Conservation (phyloP, 2,888 invertebrate genomes). For the Drepanosiphum platanoidis region DNA sequence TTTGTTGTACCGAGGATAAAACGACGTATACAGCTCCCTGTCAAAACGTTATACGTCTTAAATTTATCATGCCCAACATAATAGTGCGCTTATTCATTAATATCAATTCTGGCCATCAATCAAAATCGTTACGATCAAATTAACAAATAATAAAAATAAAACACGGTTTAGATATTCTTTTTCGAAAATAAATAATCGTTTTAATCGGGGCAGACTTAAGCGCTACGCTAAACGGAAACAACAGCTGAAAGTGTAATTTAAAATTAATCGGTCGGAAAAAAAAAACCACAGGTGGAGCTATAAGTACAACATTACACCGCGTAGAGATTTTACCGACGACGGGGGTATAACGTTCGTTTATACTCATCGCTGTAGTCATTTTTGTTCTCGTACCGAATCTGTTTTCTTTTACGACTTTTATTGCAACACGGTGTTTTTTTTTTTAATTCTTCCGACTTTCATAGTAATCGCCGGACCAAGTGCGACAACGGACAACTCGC, state of each 20-base stretch:
- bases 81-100: slow-evolving; percentile 4
- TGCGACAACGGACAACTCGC: too few relatives aligned
- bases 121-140: neutral
- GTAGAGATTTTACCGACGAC: too few relatives aligned
- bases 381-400: too few relatives aligned
- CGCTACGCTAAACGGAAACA: slow-evolving; percentile 2
- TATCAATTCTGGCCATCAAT: slow-evolving; percentile 15
- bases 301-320: neutral
- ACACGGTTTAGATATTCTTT: too few relatives aligned
- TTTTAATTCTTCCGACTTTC: too few relatives aligned
- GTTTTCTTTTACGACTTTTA: too few relatives aligned
- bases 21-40: neutral
- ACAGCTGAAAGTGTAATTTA: slow-evolving; percentile 9
- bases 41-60: slow-evolving; percentile 4
- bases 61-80: neutral
- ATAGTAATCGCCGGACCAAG: too few relatives aligned
- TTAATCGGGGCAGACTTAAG: neutral
- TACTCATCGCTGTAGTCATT: too few relatives aligned
- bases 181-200: too few relatives aligned
- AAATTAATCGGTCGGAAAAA: neutral
- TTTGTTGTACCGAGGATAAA: neutral
- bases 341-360: too few relatives aligned
- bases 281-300: slow-evolving; percentile 22
- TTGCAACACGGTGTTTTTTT: too few relatives aligned
- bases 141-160: neutral